Conservation (phyloP, 1,140 invertebrate genomes). For the Scaptomyza hsui region DNA sequence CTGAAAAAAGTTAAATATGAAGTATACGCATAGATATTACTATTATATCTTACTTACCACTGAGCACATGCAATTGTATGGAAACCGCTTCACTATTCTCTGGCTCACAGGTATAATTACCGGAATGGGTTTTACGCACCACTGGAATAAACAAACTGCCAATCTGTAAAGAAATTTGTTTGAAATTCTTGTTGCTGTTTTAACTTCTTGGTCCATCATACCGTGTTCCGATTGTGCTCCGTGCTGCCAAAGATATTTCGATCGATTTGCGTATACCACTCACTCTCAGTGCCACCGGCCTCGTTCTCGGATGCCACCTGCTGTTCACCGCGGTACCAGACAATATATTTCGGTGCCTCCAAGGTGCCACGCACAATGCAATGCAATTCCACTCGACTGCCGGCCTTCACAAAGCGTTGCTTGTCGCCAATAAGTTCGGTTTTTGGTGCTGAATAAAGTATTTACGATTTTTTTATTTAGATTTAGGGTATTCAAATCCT, state of each 20-base stretch:
- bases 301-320: slow-evolving; percentile 72
- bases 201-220: slow-evolving; percentile 6
- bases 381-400: slow-evolving; percentile 86
- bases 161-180: slow-evolving; percentile 43
- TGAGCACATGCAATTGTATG: slow-evolving; percentile 75
- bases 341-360: slow-evolving; percentile 86
- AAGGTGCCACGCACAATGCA: slow-evolving; percentile 86
- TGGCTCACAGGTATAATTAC: slow-evolving; percentile 75
- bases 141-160: slow-evolving; percentile 88
- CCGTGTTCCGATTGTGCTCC: slow-evolving; percentile 68
- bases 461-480: not conserved
- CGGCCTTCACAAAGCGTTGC: slow-evolving; percentile 86
- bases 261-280: slow-evolving; percentile 76
- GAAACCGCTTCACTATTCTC: slow-evolving; percentile 72
- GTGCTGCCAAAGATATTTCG: slow-evolving; percentile 72
- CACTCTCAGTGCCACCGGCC: slow-evolving; percentile 32
- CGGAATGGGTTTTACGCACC: slow-evolving; percentile 73
- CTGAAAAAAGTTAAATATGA: slow-evolving; percentile 33
- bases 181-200: not conserved
- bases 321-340: slow-evolving; percentile 89
- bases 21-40: not conserved
- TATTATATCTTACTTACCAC: slow-evolving; percentile 51
- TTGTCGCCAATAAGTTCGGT: slow-evolving; percentile 86
- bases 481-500: no score
- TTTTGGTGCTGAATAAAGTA: slow-evolving; percentile 71